These are phyloP conservation scores for Lingula anatina DNA, from an alignment of 2,888 invertebrate species.

Conservation along the genomic window DNA sequence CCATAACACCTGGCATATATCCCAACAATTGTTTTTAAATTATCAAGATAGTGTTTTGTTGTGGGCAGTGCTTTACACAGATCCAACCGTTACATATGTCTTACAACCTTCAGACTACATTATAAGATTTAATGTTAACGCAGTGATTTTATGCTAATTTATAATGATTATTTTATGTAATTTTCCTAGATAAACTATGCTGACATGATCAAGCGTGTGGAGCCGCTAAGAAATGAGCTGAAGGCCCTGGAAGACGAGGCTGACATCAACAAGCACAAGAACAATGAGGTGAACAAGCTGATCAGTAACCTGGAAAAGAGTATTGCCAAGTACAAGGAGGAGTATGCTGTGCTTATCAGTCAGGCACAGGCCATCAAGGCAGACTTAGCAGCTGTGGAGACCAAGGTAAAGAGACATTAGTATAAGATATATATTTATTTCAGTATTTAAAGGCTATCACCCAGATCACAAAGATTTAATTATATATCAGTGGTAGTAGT, in stretches of 20 bases:
- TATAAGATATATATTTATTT: no score
- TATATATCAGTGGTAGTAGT: no score
- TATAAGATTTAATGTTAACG: no score
- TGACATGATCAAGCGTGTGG: constrained; percentile 97
- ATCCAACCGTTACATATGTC: no score
- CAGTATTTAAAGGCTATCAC: no score
- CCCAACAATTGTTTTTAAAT: no score
- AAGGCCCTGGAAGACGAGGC: constrained; percentile 86
- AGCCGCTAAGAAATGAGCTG: constrained; percentile 92
- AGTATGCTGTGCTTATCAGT: constrained; percentile 96
- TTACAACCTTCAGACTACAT: no score
- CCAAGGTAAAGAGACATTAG: constrained; percentile 78
- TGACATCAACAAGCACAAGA: constrained; percentile 83
- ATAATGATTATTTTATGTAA: neutral
- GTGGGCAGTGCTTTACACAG: no score
- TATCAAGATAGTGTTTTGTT: no score
- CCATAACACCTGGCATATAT: no score
- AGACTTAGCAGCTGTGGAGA: constrained; percentile 94
- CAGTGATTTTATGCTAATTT: no score
- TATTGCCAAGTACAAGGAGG: constrained; percentile 96
- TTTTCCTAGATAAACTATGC: constrained; percentile 64
- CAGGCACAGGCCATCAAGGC: constrained; percentile 99
- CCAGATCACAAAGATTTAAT: no score
- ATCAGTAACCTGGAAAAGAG: constrained; percentile 77
- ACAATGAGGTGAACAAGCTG: constrained; percentile 81